These are phyloP conservation scores for Opisthograptis luteolata DNA, from an alignment of 2,888 invertebrate species.

Conservation along the genomic window DNA sequence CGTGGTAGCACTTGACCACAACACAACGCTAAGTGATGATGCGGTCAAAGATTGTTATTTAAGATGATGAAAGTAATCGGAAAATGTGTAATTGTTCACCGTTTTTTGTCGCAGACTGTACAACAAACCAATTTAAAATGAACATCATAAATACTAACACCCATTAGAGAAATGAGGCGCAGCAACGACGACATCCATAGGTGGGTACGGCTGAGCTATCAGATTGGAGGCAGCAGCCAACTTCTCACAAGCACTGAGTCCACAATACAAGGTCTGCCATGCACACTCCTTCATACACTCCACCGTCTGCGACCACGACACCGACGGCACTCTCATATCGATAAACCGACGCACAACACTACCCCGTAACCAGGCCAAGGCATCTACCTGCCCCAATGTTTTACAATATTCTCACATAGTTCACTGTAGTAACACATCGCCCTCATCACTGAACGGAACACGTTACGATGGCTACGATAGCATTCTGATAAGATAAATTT, in stretches of 20 bases:
- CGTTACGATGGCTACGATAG: slow-evolving; percentile 27
- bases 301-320: slow-evolving; percentile 59
- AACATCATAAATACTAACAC: slow-evolving; percentile 64
- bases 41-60: no score
- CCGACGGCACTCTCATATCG: slow-evolving; percentile 54
- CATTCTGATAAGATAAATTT: slow-evolving; percentile 53
- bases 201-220: slow-evolving; percentile 66
- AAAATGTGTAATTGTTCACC: no score
- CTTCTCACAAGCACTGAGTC: slow-evolving; percentile 59
- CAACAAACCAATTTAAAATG: no score
- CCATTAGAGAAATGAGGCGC: slow-evolving; percentile 62
- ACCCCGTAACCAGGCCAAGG: slow-evolving; percentile 36
- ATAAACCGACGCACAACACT: slow-evolving; percentile 42
- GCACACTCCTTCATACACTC: slow-evolving; percentile 67
- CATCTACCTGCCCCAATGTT: slow-evolving; percentile 21
- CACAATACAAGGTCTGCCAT: slow-evolving; percentile 64
- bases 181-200: slow-evolving; percentile 65
- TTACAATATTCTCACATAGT: slow-evolving; percentile 30
- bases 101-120: no score
- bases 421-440: slow-evolving; percentile 41
- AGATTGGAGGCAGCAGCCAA: slow-evolving; percentile 59
- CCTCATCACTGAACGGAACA: slow-evolving; percentile 31
- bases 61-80: no score
- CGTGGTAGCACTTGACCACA: no score
- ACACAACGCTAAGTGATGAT: no score